Conservation (phyloP, 2,113 vertebrate species). For the Melanerpes aurifrons region DNA sequence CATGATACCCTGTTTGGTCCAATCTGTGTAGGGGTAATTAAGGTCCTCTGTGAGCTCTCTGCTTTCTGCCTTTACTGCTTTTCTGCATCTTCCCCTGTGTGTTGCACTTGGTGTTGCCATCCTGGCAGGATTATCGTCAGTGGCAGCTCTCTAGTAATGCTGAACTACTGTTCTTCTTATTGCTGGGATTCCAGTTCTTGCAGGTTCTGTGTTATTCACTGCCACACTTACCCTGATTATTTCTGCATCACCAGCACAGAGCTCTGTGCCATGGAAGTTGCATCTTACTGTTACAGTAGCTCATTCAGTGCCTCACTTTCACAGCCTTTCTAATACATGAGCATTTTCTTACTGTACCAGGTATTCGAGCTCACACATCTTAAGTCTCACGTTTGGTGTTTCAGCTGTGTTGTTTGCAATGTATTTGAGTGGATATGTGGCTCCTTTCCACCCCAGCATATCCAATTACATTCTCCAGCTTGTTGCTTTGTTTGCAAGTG, state of each 20-base stretch:
- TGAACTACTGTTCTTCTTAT: neutral
- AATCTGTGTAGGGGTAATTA: neutral
- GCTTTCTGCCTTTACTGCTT: neutral
- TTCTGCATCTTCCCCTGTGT: neutral
- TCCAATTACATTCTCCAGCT: neutral
- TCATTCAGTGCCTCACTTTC: neutral
- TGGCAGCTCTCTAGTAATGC: neutral
- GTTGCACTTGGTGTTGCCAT: neutral
- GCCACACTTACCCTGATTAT: neutral
- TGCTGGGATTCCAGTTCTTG: neutral
- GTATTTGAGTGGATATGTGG: neutral
- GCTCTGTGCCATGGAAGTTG: neutral
- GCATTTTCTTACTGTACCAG: neutral
- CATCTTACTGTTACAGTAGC: neutral
- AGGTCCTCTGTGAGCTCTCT: neutral
- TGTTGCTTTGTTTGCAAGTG: neutral
- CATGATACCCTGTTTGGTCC: neutral
- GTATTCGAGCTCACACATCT: neutral
- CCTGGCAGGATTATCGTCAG: neutral
- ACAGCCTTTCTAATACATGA: neutral
- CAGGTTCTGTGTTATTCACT: neutral
- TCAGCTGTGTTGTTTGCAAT: neutral
- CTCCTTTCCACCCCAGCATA: neutral
- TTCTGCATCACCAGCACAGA: neutral
- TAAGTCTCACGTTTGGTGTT: neutral